Base-by-base conservation (phyloP, 2,797 vertebrate species). In the Bradypodion ventrale region DNA sequence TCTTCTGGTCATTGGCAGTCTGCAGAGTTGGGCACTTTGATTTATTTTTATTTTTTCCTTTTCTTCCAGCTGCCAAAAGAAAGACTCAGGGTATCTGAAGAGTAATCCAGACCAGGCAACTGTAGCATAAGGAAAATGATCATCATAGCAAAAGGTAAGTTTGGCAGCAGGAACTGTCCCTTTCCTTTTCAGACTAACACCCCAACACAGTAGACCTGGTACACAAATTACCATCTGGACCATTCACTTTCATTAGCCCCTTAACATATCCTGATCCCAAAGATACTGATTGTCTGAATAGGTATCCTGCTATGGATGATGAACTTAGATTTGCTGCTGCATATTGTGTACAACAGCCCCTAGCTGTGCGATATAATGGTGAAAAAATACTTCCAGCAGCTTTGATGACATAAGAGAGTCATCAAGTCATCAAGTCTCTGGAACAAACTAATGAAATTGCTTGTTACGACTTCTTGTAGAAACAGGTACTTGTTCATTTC, bases 401-500 rank as follows among this genome's bases (percentile, higher is more conserved):
- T 52, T 40, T 56, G n/a, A 69, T 35, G 44, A 0, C 2, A 35
- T 82, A n/a, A 78, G 83, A 66, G 42, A 65, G 46, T 65, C 42
- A 74, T 80, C 63, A 37, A 42, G 42, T 44, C 70, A 73, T 46
- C 19, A 74, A 1, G 72, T 63, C 37, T 37, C 46, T 35, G 37
- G 3, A 42, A 83, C 2, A 60, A 68, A 44, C 9, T 49, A 76
- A 46, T 62, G 70, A 88, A 89, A 87, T 75, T 5, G 42, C 9
- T 91, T 87, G n/a, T 44, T 86, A 84, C 27, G 60, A 82, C 32
- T 37, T 84, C 27, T 60, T 27, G 37, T 74, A 78, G 52, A 84
- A 80, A 75, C 70, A 89, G 82, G 37, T 44, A 87, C 62, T 89
- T 83, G 16, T 1, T 12, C 19, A 46, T 86, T 90, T 90, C 52